phyloP scores from a whole-genome alignment of 2,888 invertebrate species.

The Erpobdella octoculata region DNA sequence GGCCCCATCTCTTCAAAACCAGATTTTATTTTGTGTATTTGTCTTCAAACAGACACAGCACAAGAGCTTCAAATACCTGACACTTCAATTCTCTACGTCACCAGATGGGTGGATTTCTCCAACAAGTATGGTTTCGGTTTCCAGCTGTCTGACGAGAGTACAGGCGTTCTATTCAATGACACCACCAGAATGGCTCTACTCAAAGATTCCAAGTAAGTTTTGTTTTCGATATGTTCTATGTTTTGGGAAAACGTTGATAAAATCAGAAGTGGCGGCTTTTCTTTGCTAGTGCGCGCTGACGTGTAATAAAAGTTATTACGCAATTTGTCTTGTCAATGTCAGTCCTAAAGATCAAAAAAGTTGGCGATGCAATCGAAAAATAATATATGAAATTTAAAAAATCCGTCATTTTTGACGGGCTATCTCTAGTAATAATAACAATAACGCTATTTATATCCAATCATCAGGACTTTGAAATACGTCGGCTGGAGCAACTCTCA shows the following conservation, averaged over 20 bases:
- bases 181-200: conserved; percentile 50
- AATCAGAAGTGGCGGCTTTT: too few relatives aligned
- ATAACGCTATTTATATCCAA: neutral
- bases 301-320: too few relatives aligned
- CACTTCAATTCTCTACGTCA: conserved; percentile 46
- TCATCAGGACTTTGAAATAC: conserved; percentile 54
- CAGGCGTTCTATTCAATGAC: conserved; percentile 54
- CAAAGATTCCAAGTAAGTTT: conserved; percentile 48
- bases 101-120: conserved; percentile 56
- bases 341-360: too few relatives aligned
- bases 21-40: too few relatives aligned
- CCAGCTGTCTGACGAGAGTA: conserved; percentile 52
- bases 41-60: conserved; percentile 17
- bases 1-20: too few relatives aligned
- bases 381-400: too few relatives aligned
- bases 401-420: too few relatives aligned
- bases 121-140: conserved; percentile 56
- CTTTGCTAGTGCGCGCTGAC: too few relatives aligned
- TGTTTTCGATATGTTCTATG: conserved; percentile 17
- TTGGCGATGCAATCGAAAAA: too few relatives aligned
- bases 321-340: too few relatives aligned
- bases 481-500: conserved; percentile 52
- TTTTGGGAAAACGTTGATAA: too few relatives aligned
- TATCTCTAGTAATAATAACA: neutral
- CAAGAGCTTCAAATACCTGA: neutral